Evolutionary conservation across 1,140 invertebrate species (phyloP).

Genomic region (Hesperophylax magnus): DNA sequence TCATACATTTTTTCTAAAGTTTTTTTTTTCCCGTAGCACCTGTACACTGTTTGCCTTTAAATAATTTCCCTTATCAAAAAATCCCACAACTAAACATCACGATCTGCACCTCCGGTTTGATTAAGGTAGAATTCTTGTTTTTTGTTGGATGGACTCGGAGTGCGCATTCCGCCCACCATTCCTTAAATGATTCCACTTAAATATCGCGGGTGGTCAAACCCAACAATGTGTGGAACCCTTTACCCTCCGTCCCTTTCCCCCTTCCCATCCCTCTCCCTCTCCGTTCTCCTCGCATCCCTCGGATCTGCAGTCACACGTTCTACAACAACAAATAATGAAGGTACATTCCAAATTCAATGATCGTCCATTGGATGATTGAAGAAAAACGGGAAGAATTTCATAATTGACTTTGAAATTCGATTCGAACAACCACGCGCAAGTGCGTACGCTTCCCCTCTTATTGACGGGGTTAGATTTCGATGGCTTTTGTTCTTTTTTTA

Average conservation of each 20-base stretch:
- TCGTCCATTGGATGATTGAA: no score
- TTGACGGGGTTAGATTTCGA: no score
- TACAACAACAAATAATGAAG: not conserved
- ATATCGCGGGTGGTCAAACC: slow-evolving; percentile 48
- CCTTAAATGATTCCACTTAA: slow-evolving; percentile 48
- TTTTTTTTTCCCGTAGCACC: no score
- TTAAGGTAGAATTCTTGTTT: slow-evolving; percentile 5
- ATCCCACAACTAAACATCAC: not conserved
- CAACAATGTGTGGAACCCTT: slow-evolving; percentile 12
- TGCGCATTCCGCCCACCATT: slow-evolving; percentile 38
- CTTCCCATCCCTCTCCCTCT: no score
- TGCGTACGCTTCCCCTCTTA: no score
- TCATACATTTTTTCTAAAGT: no score
- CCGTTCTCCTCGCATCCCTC: not conserved
- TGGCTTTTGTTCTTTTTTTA: no score
- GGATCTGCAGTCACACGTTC: slow-evolving; percentile 17
- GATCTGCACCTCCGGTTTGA: slow-evolving; percentile 5
- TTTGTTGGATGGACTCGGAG: slow-evolving; percentile 6
- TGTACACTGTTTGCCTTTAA: no score
- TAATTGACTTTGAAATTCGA: no score
- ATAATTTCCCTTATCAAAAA: not conserved
- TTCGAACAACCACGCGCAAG: no score
- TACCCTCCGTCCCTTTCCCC: not conserved
- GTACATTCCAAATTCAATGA: no score
- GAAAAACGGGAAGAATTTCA: no score